phyloP scores from a whole-genome alignment of 1,140 invertebrate genomes.

The Dendroctonus ponderosae region DNA sequence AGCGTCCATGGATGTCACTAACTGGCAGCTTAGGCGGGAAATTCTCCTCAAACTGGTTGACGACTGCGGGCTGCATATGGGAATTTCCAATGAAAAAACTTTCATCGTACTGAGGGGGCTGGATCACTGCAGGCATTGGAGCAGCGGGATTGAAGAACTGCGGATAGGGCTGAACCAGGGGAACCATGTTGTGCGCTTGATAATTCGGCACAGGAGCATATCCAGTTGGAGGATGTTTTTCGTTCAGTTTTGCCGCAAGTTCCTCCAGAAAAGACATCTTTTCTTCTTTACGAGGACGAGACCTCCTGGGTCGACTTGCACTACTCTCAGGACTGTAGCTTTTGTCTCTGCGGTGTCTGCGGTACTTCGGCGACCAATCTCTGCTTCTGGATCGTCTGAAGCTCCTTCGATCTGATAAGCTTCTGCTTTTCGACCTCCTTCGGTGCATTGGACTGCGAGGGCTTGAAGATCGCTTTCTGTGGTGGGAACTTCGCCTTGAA shows the following conservation, averaged over 20 bases:
- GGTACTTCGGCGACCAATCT: slow-evolving; percentile 10
- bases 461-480: too few relatives aligned
- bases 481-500: too few relatives aligned
- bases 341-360: slow-evolving; percentile 14
- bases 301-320: slow-evolving; percentile 18
- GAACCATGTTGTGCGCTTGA: neutral
- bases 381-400: slow-evolving; percentile 24
- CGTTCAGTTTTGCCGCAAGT: slow-evolving; percentile 43
- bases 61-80: too few relatives aligned
- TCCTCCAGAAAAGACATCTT: slow-evolving; percentile 45
- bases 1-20: neutral
- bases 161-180: neutral
- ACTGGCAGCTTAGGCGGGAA: neutral
- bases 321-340: slow-evolving; percentile 13
- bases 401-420: neutral
- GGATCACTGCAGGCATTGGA: slow-evolving; percentile 3
- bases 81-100: slow-evolving; percentile 37
- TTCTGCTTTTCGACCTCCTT: slow-evolving; percentile 22
- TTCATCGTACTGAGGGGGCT: slow-evolving; percentile 26
- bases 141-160: slow-evolving; percentile 2
- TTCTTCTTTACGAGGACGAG: slow-evolving; percentile 28
- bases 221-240: slow-evolving; percentile 23
- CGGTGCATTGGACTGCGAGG: neutral
- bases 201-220: neutral
- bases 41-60: neutral